phyloP scores from a whole-genome alignment of 2,113 vertebrate species.

The Thryonomys swinderianus region DNA sequence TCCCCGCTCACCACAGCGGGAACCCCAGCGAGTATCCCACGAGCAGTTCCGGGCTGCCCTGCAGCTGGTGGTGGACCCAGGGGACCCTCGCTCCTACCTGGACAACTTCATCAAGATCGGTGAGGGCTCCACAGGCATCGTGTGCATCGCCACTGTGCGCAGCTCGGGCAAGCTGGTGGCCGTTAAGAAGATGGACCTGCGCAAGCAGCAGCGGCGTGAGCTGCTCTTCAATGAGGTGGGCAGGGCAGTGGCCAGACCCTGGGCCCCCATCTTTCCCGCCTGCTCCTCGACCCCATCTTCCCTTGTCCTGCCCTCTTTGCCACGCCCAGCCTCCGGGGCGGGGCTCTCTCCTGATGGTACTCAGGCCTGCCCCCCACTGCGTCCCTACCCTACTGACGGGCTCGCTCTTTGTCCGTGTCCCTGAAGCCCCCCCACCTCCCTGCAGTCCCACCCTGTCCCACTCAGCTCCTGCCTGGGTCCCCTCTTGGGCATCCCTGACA shows the following conservation, averaged over 20 bases:
- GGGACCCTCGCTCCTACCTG: slow-evolving; percentile 93
- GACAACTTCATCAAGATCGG: slow-evolving; percentile 99
- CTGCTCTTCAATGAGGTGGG: slow-evolving; percentile 96
- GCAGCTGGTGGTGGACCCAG: slow-evolving; percentile 96
- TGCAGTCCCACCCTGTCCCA: too few species aligned
- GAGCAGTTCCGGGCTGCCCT: slow-evolving; percentile 96
- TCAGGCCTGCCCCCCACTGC: too few species aligned
- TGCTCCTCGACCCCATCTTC: neutral
- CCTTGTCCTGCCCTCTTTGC: accelerated
- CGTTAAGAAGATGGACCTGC: slow-evolving; percentile 98
- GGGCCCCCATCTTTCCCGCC: accelerated
- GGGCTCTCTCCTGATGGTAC: accelerated
- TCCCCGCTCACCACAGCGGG: slow-evolving; percentile 89
- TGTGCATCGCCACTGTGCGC: slow-evolving; percentile 95
- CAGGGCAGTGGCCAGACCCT: accelerated
- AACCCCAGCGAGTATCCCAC: slow-evolving; percentile 95
- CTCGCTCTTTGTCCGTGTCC: neutral
- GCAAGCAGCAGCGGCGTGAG: slow-evolving; percentile 95
- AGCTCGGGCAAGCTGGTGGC: slow-evolving; percentile 94
- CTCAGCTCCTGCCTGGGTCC: neutral
- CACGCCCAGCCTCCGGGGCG: accelerated
- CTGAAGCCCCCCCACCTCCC: accelerated
- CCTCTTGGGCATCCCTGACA: neutral
- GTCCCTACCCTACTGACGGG: too few species aligned
- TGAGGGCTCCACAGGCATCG: slow-evolving; percentile 95